These are phyloP conservation scores for Caenorhabditis angaria DNA, from an alignment of 2,888 invertebrate genomes.

Conservation along the genomic window DNA sequence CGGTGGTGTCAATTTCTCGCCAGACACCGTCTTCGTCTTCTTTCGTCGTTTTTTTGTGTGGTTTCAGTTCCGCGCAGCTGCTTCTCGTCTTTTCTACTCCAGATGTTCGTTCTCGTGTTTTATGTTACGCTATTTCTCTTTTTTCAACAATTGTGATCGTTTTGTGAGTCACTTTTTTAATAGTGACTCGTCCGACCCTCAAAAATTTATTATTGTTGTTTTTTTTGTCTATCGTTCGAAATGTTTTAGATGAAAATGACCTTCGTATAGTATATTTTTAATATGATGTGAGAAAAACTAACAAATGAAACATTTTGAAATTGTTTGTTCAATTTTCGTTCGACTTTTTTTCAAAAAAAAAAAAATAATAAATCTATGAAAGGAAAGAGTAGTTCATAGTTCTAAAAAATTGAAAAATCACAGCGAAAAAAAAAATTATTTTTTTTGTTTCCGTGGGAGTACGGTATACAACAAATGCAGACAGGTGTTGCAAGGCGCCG, in stretches of 20 bases:
- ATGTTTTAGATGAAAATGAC: not conserved
- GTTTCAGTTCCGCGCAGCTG: constrained; percentile 4
- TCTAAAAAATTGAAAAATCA: too few relatives aligned
- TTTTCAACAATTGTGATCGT: not conserved
- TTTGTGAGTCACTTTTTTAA: not conserved
- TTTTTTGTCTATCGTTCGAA: not conserved
- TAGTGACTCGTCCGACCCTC: not conserved
- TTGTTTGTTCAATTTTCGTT: too few relatives aligned
- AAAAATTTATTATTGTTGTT: not conserved
- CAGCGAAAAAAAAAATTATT: too few relatives aligned
- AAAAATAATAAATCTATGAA: too few relatives aligned
- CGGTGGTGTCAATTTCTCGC: constrained; percentile 2
- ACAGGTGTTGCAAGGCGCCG: too few relatives aligned
- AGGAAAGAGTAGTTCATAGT: too few relatives aligned
- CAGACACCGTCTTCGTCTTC: not conserved
- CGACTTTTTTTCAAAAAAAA: too few relatives aligned
- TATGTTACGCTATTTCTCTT: not conserved
- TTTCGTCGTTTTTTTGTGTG: not conserved
- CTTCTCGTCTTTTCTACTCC: too few relatives aligned
- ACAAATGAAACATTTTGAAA: too few relatives aligned
- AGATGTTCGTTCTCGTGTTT: not conserved
- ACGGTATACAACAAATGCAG: too few relatives aligned
- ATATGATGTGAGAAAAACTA: too few relatives aligned
- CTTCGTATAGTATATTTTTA: not conserved
- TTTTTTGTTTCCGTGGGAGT: too few relatives aligned